Percentiles rank a stretch among this genome's conserved stretches.
Conservation (phyloP, 1,140 invertebrate genomes). For the Bilobella aurantiaca region DNA sequence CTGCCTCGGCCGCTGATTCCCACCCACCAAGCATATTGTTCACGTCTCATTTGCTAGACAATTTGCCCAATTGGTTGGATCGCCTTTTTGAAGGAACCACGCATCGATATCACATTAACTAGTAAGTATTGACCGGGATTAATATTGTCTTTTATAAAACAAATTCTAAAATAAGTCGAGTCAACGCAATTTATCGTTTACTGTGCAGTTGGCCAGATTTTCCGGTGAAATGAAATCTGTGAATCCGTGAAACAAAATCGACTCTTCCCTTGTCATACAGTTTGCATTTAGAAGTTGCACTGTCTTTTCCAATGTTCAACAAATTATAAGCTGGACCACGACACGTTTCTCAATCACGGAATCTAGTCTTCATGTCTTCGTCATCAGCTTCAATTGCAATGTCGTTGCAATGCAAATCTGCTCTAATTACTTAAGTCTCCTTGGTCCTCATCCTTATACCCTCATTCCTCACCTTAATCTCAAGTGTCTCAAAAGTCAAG, state of each 20-base stretch:
- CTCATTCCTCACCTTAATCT: background rate
- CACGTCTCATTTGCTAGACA: slow-evolving; percentile 35
- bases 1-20: background rate
- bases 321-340: too few relatives aligned
- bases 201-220: slow-evolving; percentile 77
- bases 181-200: background rate
- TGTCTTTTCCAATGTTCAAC: too few relatives aligned
- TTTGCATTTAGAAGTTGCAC: too few relatives aligned
- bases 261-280: too few relatives aligned
- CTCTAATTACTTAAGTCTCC: too few relatives aligned
- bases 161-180: background rate
- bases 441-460: too few relatives aligned
- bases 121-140: too few relatives aligned
- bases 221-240: slow-evolving; percentile 36
- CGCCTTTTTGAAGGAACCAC: slow-evolving; percentile 90
- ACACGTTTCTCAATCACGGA: too few relatives aligned
- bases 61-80: slow-evolving; percentile 88
- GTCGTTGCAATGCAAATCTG: too few relatives aligned
- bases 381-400: too few relatives aligned
- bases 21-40: slow-evolving; percentile 22
- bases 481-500: background rate
- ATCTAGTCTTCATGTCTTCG: too few relatives aligned
- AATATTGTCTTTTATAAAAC: background rate
- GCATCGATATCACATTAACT: slow-evolving; percentile 86
- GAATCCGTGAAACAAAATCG: background rate